These are phyloP conservation scores for Tetramorium bicarinatum DNA, from an alignment of 2,888 invertebrate genomes.

Conservation along the genomic window DNA sequence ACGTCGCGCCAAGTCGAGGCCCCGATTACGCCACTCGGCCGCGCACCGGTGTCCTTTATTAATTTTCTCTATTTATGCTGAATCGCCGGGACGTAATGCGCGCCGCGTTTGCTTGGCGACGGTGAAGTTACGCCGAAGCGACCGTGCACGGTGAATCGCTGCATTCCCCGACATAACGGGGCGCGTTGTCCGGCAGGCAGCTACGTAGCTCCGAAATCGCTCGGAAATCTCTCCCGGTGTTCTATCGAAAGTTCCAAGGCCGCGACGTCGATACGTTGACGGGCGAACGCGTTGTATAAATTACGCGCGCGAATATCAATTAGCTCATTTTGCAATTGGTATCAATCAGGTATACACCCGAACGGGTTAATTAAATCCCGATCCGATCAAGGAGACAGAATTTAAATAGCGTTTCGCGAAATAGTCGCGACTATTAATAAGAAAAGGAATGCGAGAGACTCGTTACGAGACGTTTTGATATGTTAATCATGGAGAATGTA, in stretches of 20 bases:
- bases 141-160: conserved; percentile 67
- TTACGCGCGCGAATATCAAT: conserved; percentile 2
- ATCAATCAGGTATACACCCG: background rate
- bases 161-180: conserved; percentile 82
- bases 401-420: background rate
- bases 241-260: conserved; percentile 30
- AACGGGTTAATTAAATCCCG: background rate
- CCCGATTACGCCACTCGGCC: conserved; percentile 19
- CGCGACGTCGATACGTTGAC: background rate
- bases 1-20: background rate
- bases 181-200: conserved; percentile 55
- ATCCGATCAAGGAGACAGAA: background rate
- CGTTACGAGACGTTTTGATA: no score
- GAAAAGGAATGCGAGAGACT: no score
- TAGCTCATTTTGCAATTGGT: background rate
- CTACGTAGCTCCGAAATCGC: conserved; percentile 61
- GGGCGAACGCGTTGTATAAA: background rate
- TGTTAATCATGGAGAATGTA: no score
- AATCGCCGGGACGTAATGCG: conserved; percentile 50
- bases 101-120: conserved; percentile 58
- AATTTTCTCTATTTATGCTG: conserved; percentile 6
- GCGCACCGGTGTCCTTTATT: background rate
- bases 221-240: conserved; percentile 42
- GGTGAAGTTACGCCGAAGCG: conserved; percentile 66
- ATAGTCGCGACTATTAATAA: no score